Percentiles rank a stretch among this genome's conserved stretches.
phyloP scores from a whole-genome alignment of 1,140 invertebrate species.

The Drosophila bipectinata region DNA sequence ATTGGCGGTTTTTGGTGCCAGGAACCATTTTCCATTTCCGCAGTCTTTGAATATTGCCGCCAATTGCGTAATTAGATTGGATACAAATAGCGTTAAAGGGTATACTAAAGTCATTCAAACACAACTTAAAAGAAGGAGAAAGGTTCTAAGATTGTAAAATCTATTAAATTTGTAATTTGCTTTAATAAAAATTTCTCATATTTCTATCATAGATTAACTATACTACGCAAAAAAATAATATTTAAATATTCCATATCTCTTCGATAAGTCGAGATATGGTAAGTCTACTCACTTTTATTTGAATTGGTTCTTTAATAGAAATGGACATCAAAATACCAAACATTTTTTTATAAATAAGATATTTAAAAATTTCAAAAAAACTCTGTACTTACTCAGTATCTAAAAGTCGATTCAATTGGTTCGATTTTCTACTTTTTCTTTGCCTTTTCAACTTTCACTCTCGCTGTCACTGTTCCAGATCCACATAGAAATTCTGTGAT shows the following conservation, averaged over 20 bases:
- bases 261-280: no score
- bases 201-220: no score
- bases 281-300: no score
- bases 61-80: conserved; percentile 48
- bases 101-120: not conserved
- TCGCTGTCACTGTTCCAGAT: conserved; percentile 58
- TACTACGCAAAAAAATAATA: no score
- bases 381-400: conserved; percentile 3
- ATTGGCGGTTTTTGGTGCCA: conserved; percentile 36
- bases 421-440: not conserved
- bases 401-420: not conserved
- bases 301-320: no score
- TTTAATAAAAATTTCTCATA: no score
- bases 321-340: no score
- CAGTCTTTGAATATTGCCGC: conserved; percentile 54
- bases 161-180: no score
- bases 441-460: conserved; percentile 33
- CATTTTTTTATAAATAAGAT: no score
- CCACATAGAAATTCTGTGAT: conserved; percentile 41
- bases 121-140: not conserved
- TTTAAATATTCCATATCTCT: no score
- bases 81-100: not conserved
- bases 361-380: not conserved
- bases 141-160: no score
- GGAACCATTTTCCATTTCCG: conserved; percentile 29